phyloP scores from a whole-genome alignment of 2,797 vertebrate species.

The Merluccius polli region DNA sequence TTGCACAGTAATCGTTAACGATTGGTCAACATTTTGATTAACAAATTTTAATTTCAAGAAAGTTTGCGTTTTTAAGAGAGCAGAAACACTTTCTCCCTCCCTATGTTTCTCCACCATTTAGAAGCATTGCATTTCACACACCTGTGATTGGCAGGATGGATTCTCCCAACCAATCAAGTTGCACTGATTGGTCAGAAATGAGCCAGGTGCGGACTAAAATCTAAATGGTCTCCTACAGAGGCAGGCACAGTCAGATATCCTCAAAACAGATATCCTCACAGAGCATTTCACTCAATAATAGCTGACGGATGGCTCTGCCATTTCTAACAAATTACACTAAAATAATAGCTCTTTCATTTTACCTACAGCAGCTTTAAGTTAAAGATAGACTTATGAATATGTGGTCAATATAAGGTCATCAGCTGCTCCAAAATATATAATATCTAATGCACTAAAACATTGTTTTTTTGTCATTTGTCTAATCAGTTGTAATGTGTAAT shows the following conservation, averaged over 20 bases:
- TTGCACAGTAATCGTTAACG: not conserved
- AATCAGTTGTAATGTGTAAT: not conserved
- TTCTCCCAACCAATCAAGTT: not conserved
- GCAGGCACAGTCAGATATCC: not conserved
- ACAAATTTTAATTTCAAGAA: too few species aligned
- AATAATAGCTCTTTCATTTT: not conserved
- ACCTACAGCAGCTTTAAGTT: too few species aligned
- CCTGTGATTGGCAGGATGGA: not conserved
- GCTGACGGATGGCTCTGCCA: not conserved
- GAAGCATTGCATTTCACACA: not conserved
- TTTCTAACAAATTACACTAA: not conserved
- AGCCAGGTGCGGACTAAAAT: not conserved
- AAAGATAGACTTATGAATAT: not conserved
- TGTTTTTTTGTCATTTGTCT: not conserved
- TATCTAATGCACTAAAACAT: not conserved
- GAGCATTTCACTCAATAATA: not conserved
- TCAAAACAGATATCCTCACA: not conserved
- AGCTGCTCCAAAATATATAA: not conserved
- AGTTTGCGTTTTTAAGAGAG: too few species aligned
- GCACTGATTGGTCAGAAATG: not conserved
- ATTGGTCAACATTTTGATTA: not conserved
- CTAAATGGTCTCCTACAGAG: not conserved
- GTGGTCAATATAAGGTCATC: not conserved
- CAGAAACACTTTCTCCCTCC: not conserved
- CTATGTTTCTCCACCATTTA: not conserved